Percentiles rank a stretch among this genome's conserved stretches.
Conservation (phyloP, 2,113 vertebrate species). For the Mastomys natalensis region DNA sequence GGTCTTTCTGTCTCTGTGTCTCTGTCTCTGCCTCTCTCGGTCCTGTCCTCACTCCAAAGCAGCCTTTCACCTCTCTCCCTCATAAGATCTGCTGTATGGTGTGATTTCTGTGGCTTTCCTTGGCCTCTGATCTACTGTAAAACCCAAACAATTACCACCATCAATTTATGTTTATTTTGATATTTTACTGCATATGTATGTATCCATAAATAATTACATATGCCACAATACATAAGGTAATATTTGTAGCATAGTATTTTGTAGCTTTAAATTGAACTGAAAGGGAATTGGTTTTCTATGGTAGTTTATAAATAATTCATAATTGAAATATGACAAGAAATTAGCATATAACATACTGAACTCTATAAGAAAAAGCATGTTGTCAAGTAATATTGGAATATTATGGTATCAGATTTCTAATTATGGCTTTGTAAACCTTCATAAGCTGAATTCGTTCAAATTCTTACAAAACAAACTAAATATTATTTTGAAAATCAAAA, state of each 20-base stretch:
- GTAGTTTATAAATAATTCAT: conserved; percentile 20
- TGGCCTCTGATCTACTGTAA: not conserved
- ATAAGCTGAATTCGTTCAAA: conserved; percentile 26
- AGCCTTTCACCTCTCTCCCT: not conserved
- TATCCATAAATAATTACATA: not conserved
- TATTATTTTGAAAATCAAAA: not conserved
- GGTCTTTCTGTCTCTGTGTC: no score
- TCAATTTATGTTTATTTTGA: not conserved
- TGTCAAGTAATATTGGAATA: not conserved
- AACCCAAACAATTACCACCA: not conserved
- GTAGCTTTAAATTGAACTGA: not conserved
- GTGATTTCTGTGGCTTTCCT: not conserved
- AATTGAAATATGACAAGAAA: conserved; percentile 47
- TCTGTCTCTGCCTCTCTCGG: not conserved
- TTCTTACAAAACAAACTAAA: conserved; percentile 40
- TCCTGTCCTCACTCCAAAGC: not conserved
- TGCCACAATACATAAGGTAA: not conserved
- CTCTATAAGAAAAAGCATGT: not conserved
- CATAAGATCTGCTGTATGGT: not conserved
- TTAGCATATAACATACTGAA: not conserved
- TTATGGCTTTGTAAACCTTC: not conserved
- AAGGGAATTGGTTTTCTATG: conserved; percentile 2
- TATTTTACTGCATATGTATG: not conserved
- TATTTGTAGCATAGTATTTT: not conserved
- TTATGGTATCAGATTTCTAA: not conserved